These are phyloP conservation scores for Rostratula benghalensis DNA, from an alignment of 2,113 vertebrate species.

Conservation along the genomic window DNA sequence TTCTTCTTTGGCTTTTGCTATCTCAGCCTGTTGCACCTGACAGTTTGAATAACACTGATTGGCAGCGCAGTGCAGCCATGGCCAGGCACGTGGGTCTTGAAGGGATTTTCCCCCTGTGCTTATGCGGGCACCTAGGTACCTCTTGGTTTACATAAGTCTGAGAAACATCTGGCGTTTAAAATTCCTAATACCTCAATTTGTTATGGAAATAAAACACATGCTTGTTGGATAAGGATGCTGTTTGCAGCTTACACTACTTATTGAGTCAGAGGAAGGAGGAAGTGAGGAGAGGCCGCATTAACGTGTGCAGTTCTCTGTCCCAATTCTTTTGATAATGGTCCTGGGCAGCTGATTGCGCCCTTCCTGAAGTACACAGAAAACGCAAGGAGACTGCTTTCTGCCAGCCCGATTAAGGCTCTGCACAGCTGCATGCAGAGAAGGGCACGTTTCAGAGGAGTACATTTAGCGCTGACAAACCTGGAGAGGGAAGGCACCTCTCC, in stretches of 20 bases:
- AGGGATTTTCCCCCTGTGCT: conserved; percentile 11
- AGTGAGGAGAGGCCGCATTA: conserved; percentile 1
- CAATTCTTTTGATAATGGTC: conserved; percentile 43
- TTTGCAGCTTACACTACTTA: conserved; percentile 5
- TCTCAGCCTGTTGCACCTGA: not conserved
- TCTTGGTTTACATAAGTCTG: conserved; percentile 2
- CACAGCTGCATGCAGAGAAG: not conserved
- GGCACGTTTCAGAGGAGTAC: not conserved
- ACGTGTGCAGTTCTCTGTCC: not conserved
- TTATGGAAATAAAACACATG: not conserved
- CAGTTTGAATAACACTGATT: not conserved
- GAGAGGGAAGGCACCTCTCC: not conserved
- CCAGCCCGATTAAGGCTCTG: not conserved
- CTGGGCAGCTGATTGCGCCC: not conserved
- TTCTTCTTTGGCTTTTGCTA: not conserved
- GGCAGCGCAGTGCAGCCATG: not conserved
- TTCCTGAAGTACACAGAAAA: conserved; percentile 29
- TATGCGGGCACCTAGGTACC: not conserved
- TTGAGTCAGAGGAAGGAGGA: conserved; percentile 60
- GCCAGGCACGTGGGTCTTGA: not conserved
- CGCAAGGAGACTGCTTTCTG: not conserved
- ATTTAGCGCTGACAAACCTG: not conserved
- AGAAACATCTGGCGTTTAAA: conserved; percentile 10
- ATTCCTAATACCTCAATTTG: conserved; percentile 10
- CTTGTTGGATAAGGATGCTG: conserved; percentile 25